phyloP scores from a whole-genome alignment of 64 coral and sea anemone genomes.

The Montipora sp. region DNA sequence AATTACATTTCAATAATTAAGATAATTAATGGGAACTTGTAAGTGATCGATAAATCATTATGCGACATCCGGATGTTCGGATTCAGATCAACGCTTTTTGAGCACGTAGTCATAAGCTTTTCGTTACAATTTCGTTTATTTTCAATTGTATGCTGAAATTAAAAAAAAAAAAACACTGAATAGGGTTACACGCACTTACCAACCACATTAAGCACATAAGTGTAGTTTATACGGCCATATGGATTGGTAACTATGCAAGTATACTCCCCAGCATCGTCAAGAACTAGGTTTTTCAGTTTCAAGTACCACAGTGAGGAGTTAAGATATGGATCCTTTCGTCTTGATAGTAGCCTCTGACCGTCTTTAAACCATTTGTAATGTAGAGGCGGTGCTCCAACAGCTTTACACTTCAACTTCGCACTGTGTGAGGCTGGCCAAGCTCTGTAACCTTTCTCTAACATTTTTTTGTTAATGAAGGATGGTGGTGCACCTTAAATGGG shows the following conservation, averaged over 20 bases:
- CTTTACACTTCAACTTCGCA: constrained; percentile 42
- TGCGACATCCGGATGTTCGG: no score
- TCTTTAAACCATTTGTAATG: constrained; percentile 76
- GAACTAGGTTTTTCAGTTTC: constrained; percentile 36
- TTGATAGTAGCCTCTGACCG: constrained; percentile 8
- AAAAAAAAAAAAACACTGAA: background rate
- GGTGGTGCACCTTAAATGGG: background rate
- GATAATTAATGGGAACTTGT: no score
- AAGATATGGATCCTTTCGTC: constrained; percentile 60
- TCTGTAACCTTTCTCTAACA: constrained; percentile 42
- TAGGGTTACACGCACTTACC: constrained; percentile 4
- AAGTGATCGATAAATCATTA: no score
- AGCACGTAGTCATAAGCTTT: no score
- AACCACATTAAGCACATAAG: constrained; percentile 51
- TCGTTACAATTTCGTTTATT: no score
- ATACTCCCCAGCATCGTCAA: constrained; percentile 44
- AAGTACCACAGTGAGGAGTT: constrained; percentile 52
- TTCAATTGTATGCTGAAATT: no score
- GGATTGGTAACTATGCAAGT: constrained; percentile 67
- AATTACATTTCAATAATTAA: no score
- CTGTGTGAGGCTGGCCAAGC: constrained; percentile 80
- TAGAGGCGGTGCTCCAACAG: constrained; percentile 67
- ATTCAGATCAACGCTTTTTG: no score
- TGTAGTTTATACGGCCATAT: constrained; percentile 66
- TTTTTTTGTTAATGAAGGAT: background rate